Evolutionary conservation across 2,113 vertebrate genomes (phyloP), one percentile per base, ranked within the genome.

Genomic region (Corydoras sp.): DNA sequence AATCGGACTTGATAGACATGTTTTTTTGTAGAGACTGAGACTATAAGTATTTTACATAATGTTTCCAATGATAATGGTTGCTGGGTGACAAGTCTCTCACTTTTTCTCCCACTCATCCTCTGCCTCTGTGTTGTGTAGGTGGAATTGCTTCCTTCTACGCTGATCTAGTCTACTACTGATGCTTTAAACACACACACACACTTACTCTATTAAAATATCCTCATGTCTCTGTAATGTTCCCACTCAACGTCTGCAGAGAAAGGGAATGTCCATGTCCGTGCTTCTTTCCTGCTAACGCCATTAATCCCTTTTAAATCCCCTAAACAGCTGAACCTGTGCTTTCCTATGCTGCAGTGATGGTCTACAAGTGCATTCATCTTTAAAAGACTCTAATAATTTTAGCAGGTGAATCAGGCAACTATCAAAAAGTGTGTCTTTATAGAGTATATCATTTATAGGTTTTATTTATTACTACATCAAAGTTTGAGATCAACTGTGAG

Each of bases 61-160:
- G 43, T 35, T 3, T n/a, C 61, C 4, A 58, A 11, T 10, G 4
- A 55, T 13, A 68, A 15, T 24, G 2, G 14, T 12, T 58, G 55
- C 30, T 35, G 54, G 56, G 14, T 58, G 65, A 43, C 32, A 9
- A 5, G n/a, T 6, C 51, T 67, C 50, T 58, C 62, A 24, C 48
- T 67, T 14, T 14, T 13, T 56, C 53, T 67, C 65, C 65, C 65
- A 56, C 65, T 67, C 53, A 55, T 32, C 32, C 65, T 15, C 53
- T 55, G 10, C 31, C 29, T 72, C 58, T 71, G 10, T 66, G 35
- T 53, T 76, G 74, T 66, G 74, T 71, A 78, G 82, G 84, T 62
- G 85, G 80, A 68, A 64, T 68, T n/a, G 78, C 83, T 71, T 71
- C 79, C 82, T 67, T 80, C 76, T 59, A 49, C 82, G 58, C 69